Conservation (phyloP, 2,797 vertebrate genomes). For the Anniella stebbinsi region DNA sequence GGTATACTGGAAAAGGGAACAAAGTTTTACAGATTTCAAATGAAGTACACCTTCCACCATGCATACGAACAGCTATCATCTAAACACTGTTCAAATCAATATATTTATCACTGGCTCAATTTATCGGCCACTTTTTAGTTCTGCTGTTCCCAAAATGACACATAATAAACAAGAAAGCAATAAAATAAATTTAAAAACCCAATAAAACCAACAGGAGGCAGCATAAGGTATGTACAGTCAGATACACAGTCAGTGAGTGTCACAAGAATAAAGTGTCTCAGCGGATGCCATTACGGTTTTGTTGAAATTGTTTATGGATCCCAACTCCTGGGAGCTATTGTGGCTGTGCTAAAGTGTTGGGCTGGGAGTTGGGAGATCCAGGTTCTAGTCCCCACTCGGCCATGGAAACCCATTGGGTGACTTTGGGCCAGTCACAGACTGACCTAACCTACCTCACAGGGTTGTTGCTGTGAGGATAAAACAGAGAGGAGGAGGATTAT, state of each 20-base stretch:
- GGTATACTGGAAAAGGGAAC: conserved; percentile 86
- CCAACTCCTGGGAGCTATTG: neutral
- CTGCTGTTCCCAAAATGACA: neutral
- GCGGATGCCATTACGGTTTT: neutral
- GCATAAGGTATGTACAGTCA: neutral
- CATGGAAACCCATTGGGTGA: no score
- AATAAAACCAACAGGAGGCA: neutral
- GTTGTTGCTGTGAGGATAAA: no score
- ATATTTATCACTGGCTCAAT: neutral
- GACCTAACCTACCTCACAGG: no score
- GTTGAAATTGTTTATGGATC: neutral
- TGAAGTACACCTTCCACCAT: neutral
- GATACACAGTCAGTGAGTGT: neutral
- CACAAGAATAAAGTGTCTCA: neutral
- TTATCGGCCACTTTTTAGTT: neutral
- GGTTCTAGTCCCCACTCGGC: no score
- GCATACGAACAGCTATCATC: neutral
- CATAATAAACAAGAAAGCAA: neutral
- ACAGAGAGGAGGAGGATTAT: no score
- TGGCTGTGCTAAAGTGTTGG: neutral
- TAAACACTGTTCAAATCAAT: neutral
- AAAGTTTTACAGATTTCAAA: conserved; percentile 7
- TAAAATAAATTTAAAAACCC: neutral
- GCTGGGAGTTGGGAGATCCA: no score
- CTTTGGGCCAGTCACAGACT: no score